Evolutionary conservation across 2,797 vertebrate genomes (phyloP), one percentile per base, ranked within the genome.

Genomic region (Phoebastria nigripes): DNA sequence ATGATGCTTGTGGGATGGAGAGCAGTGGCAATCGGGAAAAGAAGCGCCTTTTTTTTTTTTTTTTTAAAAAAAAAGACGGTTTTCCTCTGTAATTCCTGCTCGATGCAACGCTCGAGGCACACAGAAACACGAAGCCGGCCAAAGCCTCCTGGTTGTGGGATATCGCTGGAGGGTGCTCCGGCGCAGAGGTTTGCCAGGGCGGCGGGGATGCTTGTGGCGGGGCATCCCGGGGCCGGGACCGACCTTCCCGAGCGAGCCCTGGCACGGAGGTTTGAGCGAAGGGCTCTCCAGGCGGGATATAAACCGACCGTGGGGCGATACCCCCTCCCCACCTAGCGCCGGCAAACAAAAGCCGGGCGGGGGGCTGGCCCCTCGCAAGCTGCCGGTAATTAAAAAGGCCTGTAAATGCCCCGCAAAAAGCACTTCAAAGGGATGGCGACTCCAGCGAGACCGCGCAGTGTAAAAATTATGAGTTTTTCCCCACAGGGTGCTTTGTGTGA

Each of bases 381-480:
- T 97, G 98, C 89, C 94, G 98, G 98, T 98, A 98, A 98, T 99
- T 98, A 98, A 98, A 98, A 98, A 93, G 94, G 98, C 98, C 98
- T 98, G 98, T 98, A 98, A 98, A 98, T 95, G 97, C 96, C 97
- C 96, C 82, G 95, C 96, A 98, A 98, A 98, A 97, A 98, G 97
- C 97, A 98, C 98, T 98, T 98, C 98, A 98, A 98, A 98, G 98
- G 97, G 94, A 97, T 67, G 89, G 96, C 95, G 96, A 98, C 95
- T 97, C 97, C 97, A 94, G 97, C 81, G 82, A 96, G 98, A 91
- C 97, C 39, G 87, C 83, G 94, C 91, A 96, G 98, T 97, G 98
- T 98, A 97, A 98, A 98, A 98, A 98, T 98, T 97, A 98, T 95
- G 98, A 98, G 98, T 97, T 97, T 97, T 96, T 98, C 98, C 97